phyloP scores from a whole-genome alignment of 37 sponge, comb jelly and placozoan genomes.

The Ianthella basta region DNA sequence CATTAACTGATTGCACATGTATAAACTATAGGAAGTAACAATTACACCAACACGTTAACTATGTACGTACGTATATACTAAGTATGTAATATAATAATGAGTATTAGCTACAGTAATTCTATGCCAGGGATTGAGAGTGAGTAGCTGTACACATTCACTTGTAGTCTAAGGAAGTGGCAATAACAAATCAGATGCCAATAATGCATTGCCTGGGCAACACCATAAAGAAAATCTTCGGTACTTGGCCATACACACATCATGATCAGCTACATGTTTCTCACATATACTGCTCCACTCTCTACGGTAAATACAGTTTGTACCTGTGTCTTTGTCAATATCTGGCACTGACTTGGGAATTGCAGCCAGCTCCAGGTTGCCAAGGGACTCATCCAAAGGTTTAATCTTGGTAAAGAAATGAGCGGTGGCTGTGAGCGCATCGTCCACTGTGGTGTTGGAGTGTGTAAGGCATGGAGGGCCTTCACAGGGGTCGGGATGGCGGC shows the following conservation, averaged over 20 bases:
- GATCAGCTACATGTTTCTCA: too few relatives aligned
- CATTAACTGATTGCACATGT: not conserved
- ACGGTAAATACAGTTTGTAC: not conserved
- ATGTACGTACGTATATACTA: too few relatives aligned
- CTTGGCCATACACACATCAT: too few relatives aligned
- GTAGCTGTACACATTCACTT: too few relatives aligned
- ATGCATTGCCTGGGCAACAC: too few relatives aligned
- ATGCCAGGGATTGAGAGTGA: too few relatives aligned
- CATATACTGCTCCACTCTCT: too few relatives aligned
- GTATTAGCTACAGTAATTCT: too few relatives aligned
- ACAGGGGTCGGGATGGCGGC: slow-evolving; percentile 46
- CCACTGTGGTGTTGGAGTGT: not conserved
- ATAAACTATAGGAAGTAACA: not conserved
- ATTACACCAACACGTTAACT: not conserved
- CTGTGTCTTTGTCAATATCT: not conserved
- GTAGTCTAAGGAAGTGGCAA: too few relatives aligned
- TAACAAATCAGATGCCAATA: too few relatives aligned
- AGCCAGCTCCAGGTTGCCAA: not conserved
- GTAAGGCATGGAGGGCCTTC: not conserved
- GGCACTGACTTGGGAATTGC: not conserved
- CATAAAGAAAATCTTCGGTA: too few relatives aligned
- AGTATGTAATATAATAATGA: too few relatives aligned
- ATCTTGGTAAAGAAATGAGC: not conserved
- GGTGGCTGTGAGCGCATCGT: not conserved
- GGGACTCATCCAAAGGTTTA: not conserved